A percentile compares a stretch with the other conserved stretches of the same genome.
Conservation (phyloP, 2,113 vertebrate genomes). For the Lutjanus erythropterus region DNA sequence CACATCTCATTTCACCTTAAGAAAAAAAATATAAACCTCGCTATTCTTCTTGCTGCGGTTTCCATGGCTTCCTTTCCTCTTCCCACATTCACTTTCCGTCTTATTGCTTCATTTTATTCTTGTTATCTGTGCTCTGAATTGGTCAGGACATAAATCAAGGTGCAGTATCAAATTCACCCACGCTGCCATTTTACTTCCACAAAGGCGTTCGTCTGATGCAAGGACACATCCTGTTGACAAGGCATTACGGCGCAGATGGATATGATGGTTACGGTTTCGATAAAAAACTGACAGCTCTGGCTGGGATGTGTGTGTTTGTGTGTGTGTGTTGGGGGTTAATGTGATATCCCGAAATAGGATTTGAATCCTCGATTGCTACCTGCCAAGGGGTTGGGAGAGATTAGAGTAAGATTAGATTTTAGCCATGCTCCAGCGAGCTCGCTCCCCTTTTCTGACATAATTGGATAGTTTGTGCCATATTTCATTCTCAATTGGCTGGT, state of each 20-base stretch:
- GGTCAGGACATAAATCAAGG: conserved; percentile 43
- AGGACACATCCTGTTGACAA: conserved; percentile 61
- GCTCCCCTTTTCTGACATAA: conserved; percentile 47
- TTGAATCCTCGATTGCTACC: conserved; percentile 60
- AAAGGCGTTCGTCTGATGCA: conserved; percentile 52
- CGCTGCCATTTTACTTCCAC: not conserved
- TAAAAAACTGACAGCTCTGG: conserved; percentile 19
- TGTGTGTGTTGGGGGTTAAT: conserved; percentile 45
- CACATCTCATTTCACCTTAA: conserved; percentile 21
- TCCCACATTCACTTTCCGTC: not conserved
- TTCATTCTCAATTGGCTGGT: conserved; percentile 54
- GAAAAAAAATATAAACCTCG: not conserved
- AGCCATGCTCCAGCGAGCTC: conserved; percentile 36
- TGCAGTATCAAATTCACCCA: not conserved
- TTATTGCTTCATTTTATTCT: conserved; percentile 43
- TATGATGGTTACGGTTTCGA: conserved; percentile 3
- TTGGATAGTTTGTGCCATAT: conserved; percentile 58
- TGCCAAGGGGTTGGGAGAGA: conserved; percentile 45
- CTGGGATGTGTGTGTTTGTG: conserved; percentile 8
- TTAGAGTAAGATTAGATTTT: conserved; percentile 64
- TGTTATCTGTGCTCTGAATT: conserved; percentile 42
- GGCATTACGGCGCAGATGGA: conserved; percentile 38
- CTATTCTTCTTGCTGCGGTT: not conserved
- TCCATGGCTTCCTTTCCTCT: not conserved
- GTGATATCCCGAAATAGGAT: conserved; percentile 42